Percentiles rank a stretch among this genome's conserved stretches.
Conservation (phyloP, 2,113 vertebrate genomes). For the Cygnus atratus region DNA sequence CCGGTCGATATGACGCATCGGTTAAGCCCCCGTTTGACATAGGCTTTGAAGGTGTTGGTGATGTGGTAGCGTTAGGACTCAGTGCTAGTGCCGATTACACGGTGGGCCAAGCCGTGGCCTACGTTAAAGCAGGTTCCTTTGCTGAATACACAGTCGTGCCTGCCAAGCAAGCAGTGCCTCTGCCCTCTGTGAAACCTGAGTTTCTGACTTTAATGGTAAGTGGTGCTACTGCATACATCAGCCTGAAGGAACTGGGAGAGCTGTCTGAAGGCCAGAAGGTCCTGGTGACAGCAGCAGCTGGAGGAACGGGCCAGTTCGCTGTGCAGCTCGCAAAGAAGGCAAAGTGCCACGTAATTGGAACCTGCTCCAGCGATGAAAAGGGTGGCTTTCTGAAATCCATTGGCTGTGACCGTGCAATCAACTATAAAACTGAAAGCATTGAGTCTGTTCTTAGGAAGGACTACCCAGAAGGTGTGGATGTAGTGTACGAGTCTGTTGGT, state of each 20-base stretch:
- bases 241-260: conserved; percentile 85
- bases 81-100: conserved; percentile 84
- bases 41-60: conserved; percentile 91
- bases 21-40: conserved; percentile 86
- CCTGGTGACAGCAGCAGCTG: conserved; percentile 89
- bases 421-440: conserved; percentile 84
- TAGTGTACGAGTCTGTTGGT: conserved; percentile 92
- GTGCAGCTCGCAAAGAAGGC: conserved; percentile 90
- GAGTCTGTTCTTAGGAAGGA: conserved; percentile 78
- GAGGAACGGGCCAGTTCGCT: conserved; percentile 91
- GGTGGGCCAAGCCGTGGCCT: conserved; percentile 88
- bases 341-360: conserved; percentile 90
- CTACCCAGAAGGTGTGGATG: conserved; percentile 85
- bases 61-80: conserved; percentile 90
- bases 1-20: conserved; percentile 85
- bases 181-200: conserved; percentile 83
- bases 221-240: conserved; percentile 87
- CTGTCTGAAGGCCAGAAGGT: conserved; percentile 85
- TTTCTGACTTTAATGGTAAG: conserved; percentile 87
- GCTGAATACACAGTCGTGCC: conserved; percentile 89
- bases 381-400: conserved; percentile 87
- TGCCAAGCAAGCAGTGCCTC: conserved; percentile 72
- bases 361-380: conserved; percentile 90
- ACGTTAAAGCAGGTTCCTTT: conserved; percentile 83
- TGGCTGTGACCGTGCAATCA: conserved; percentile 88